Base-by-base conservation (phyloP, 2,888 invertebrate genomes). In the Apoderus coryli region DNA sequence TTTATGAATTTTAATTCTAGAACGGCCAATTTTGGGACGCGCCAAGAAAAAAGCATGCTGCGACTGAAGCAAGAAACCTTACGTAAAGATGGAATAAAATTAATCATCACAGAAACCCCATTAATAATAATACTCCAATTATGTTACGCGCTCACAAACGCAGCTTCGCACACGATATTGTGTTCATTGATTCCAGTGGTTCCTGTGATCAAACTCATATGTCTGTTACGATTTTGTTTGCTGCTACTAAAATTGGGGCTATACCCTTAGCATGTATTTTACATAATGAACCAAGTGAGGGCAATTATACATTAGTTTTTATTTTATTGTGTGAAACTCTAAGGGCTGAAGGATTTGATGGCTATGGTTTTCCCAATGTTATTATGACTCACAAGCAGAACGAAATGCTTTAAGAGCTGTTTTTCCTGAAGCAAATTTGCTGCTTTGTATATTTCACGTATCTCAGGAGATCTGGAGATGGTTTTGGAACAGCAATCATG, bases 131-230 rank as follows among this genome's bases (percentile, higher is more conserved):
- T n/a, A 19, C 19, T 7, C n/a, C n/a, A 25, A 25, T 32, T n/a
- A 32, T 32, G 23, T n/a, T 16, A 22, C 25, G 25, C 3, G 31
- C 31, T 10, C 25, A 25, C 15, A 10, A 16, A 22, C 27, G 25
- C 9, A 12, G 4, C 2, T 36, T 37, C 22, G 9, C 30, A 10
- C 24, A 19, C 10, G 34, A 37, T 11, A 32, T 37, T 7, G 29
- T 29, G 14, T 31, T 34, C 23, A 28, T 37, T 7, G 37, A 37
- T 25, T 37, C 37, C 29, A 37, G 33, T 31, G 34, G 34, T 22
- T 37, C 31, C 6, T 34, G 34, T 16, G 29, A 34, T 23, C 32
- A 35, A 27, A 32, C 32, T n/a, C 24, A 25, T 26, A 22, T 29
- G 7, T 26, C 16, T 16, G 25, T 32, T 13, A 33, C 30, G 10